These are phyloP conservation scores for Leptonema lineaticorne DNA, from an alignment of 1,140 invertebrate genomes.

Conservation along the genomic window DNA sequence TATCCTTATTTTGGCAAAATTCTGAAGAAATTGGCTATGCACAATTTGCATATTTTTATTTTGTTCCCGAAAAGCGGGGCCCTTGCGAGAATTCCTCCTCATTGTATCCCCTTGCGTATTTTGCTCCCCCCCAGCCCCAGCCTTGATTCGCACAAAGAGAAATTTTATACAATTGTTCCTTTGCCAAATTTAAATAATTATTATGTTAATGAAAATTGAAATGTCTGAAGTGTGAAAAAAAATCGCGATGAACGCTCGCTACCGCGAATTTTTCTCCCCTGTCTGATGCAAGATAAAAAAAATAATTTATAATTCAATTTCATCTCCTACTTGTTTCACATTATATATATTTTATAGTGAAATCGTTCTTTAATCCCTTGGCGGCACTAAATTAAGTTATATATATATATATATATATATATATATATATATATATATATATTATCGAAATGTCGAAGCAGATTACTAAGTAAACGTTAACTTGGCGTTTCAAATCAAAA, in stretches of 20 bases:
- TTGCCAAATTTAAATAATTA: conserved; percentile 15
- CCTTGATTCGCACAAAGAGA: background rate
- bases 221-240: conserved; percentile 15
- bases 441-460: no score
- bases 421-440: background rate
- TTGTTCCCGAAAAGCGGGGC: background rate
- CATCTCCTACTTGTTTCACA: no score
- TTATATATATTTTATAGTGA: no score
- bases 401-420: background rate
- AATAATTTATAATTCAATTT: conserved; percentile 5
- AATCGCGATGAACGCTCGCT: background rate
- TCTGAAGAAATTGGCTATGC: conserved; percentile 14
- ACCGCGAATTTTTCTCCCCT: background rate
- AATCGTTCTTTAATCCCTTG: background rate
- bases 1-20: conserved; percentile 16
- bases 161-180: conserved; percentile 1
- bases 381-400: background rate
- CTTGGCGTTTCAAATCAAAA: no score
- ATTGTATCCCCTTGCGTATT: no score
- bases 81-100: background rate
- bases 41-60: conserved; percentile 24
- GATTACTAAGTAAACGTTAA: no score
- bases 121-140: background rate
- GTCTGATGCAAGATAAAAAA: background rate
- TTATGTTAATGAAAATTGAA: conserved; percentile 20